phyloP scores from a whole-genome alignment of 2,797 vertebrate genomes.

The Yasuhikotakia modesta region DNA sequence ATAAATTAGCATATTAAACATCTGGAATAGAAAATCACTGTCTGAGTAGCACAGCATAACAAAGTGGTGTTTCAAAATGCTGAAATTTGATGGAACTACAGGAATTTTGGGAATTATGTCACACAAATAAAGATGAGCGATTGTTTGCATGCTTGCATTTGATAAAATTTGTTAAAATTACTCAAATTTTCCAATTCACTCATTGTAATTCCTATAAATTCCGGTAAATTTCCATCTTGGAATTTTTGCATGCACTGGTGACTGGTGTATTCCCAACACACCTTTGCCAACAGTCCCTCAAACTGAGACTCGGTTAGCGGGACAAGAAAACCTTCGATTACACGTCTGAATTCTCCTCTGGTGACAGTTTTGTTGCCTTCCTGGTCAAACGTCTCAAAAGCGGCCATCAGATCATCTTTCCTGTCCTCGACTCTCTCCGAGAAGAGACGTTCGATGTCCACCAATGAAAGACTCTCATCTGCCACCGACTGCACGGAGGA shows the following conservation, averaged over 20 bases:
- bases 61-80: not conserved
- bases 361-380: slow-evolving; percentile 66
- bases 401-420: slow-evolving; percentile 67
- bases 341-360: slow-evolving; percentile 67
- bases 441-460: slow-evolving; percentile 67
- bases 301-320: slow-evolving; percentile 69
- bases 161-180: too few species aligned
- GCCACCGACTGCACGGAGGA: slow-evolving; percentile 56
- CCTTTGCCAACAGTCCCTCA: slow-evolving; percentile 69
- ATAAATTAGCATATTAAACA: not conserved
- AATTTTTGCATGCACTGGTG: too few species aligned
- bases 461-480: slow-evolving; percentile 64
- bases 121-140: too few species aligned
- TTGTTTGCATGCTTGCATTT: too few species aligned
- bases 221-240: too few species aligned
- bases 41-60: not conserved
- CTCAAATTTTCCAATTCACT: too few species aligned
- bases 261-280: too few species aligned
- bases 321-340: slow-evolving; percentile 67
- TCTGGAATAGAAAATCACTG: not conserved
- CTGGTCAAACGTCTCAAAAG: slow-evolving; percentile 69
- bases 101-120: too few species aligned
- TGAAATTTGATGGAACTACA: too few species aligned
- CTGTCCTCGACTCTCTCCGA: slow-evolving; percentile 64
- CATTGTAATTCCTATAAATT: too few species aligned